Evolutionary conservation across 2,797 vertebrate genomes (phyloP), one percentile per base, ranked within the genome.

Genomic region (Neopelma chrysocephalum): DNA sequence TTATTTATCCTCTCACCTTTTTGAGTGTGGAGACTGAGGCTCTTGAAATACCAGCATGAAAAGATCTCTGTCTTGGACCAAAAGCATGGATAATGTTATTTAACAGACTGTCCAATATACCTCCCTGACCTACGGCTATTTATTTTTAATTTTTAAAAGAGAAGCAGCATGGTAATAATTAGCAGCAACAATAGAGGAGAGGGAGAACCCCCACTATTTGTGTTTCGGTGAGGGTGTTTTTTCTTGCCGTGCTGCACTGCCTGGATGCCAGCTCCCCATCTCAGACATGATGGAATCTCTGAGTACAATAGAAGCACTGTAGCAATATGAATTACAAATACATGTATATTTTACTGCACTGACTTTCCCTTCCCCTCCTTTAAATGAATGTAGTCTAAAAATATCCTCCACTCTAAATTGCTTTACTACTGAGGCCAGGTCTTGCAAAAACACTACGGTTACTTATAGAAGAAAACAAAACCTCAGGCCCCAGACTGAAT

Each of bases 301-400:
- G 68, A 97, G 96, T 95, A 98, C 95, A 98, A 97, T 96, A 96
- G 97, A 88, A 97, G 89, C 92, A 96, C 82, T 96, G 96, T 82
- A 96, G 96, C 95, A 96, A 98, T 97, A 97, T 97, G 97, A 98
- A 98, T 98, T 98, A 97, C 97, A 98, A 98, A 98, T 98, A 86
- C 65, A 91, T 96, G 87, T 91, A 84, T 95, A 96, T 97, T 94
- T 96, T 93, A 89, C 87, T 65, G 76, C 92, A 94, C 11, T 79
- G 91, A 93, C 21, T 77, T 65, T 70, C 62, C 77, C 65, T 86
- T 54, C 45, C 29, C 58, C 58, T 60, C 66, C 64, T 66, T 79
- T 56, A 91, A 94, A 58, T 87, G 56, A 90, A 66, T 7, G 25
- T 58, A 58, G 4, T 95, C 94, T 98, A 97, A 97, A 98, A 98